Conservation (phyloP, 2,888 invertebrate genomes). For the Leptopterna dolabrata region DNA sequence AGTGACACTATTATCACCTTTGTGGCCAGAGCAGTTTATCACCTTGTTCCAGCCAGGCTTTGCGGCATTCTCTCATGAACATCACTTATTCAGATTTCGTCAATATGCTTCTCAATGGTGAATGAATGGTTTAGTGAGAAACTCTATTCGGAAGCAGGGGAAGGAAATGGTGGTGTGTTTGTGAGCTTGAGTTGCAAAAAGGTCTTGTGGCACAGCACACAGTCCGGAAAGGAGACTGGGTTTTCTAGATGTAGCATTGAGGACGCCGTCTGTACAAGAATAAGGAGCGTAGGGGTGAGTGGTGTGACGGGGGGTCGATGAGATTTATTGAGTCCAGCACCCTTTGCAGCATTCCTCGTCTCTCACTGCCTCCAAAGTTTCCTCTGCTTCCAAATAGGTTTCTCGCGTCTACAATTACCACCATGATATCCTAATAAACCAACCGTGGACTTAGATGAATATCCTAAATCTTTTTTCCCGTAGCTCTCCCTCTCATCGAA, state of each 20-base stretch:
- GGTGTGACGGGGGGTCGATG: not conserved
- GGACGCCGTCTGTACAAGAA: not conserved
- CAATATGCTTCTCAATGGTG: not conserved
- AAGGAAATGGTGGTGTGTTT: not conserved
- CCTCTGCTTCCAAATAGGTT: constrained; percentile 3
- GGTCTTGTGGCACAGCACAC: not conserved
- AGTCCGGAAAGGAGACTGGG: not conserved
- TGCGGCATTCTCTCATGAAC: too few species aligned
- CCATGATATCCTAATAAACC: constrained; percentile 37
- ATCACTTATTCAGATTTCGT: not conserved
- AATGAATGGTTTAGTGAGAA: not conserved
- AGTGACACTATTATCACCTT: too few species aligned
- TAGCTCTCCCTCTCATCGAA: not conserved
- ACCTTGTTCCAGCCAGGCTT: too few species aligned
- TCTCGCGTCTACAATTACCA: constrained; percentile 21
- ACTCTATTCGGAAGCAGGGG: not conserved
- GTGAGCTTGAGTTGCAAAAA: not conserved
- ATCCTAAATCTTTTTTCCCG: not conserved
- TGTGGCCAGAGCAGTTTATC: too few species aligned
- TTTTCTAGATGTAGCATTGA: constrained; percentile 26
- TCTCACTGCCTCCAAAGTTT: not conserved
- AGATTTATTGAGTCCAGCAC: constrained; percentile 35
- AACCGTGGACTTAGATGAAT: constrained; percentile 16
- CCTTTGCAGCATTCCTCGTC: not conserved
- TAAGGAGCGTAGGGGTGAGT: not conserved